Evolutionary conservation across 2,888 invertebrate species (phyloP), one percentile per base, ranked within the genome.

Genomic region (Argyresthia goedartella): DNA sequence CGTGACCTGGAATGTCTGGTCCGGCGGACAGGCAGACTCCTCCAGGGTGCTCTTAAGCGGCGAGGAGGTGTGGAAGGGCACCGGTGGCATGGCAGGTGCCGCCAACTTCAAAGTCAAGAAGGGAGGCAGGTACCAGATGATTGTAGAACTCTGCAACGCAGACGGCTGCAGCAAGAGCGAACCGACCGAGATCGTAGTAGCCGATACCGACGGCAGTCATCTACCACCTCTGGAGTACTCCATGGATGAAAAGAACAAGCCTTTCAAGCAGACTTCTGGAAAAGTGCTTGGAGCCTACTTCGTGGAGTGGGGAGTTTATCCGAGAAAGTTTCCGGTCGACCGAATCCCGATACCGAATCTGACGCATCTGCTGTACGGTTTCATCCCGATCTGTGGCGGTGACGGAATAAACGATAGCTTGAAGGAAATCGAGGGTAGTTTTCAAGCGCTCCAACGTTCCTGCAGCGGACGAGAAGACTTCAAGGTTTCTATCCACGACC

Each of bases 371-470:
- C 60, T 86, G 2, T 86, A 86, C 54, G 86, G 86, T 48, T 86
- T 86, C 56, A 85, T 86, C 50, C 86, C 86, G 46, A 86, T 86
- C 52, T 86, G 86, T 52, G 86, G 86, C 15, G 86, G 86, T 49
- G 86, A 86, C 53, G 86, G 86, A 48, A 86, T 86, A 57, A 86
- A 86, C 52, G 86, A 86, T 73, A 86, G 86, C 63, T 77, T 86
- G 57, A 86, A 86, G 51, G 86, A 86, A 64, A 86, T 86, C 4
- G 86, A 86, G 63, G 82, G 82, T 52, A 86, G 86, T 63, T 86
- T 86, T 64, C 85, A 79, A 69, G 86, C 86, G 13, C 64, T 86
- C 2, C 86, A 86, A 52, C 67, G 86, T 1, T 86, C 86, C 8
- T 86, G 86, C 66, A 81, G 80, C 36, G 86, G 86, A 14, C 76